Conservation (phyloP, 1,140 invertebrate species). For the Rhyacophila brunnea region DNA sequence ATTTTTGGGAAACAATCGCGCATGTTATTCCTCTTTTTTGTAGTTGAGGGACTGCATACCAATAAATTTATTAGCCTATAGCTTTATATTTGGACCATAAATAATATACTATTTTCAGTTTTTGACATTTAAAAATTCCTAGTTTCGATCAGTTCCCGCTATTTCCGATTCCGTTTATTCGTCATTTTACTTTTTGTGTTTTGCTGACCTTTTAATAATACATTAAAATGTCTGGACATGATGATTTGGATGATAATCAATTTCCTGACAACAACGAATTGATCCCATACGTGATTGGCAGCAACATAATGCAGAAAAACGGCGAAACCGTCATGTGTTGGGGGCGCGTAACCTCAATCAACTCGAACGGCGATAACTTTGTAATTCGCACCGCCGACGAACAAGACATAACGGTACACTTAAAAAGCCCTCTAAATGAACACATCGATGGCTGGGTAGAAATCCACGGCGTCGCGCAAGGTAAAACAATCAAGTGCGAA, state of each 20-base stretch:
- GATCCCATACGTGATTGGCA: constrained; percentile 48
- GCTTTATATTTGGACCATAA: too few species aligned
- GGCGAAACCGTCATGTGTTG: constrained; percentile 49
- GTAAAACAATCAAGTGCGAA: constrained; percentile 48
- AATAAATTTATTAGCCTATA: too few species aligned
- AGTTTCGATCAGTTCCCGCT: too few species aligned
- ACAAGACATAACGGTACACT: constrained; percentile 45
- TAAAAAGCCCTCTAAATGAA: constrained; percentile 45
- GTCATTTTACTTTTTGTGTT: too few species aligned
- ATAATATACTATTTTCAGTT: too few species aligned
- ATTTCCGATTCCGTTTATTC: too few species aligned
- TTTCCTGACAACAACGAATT: constrained; percentile 50
- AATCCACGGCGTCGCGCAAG: constrained; percentile 48
- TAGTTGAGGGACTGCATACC: too few species aligned
- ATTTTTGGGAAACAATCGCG: too few species aligned
- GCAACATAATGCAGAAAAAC: constrained; percentile 45
- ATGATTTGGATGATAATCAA: constrained; percentile 49
- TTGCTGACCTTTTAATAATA: background rate
- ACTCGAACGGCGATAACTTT: constrained; percentile 44
- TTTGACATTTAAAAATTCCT: too few species aligned
- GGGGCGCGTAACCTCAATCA: constrained; percentile 49
- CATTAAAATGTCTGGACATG: constrained; percentile 40
- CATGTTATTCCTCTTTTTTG: too few species aligned
- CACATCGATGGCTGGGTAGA: constrained; percentile 51
- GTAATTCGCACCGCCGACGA: constrained; percentile 46